Percentiles rank a stretch among this genome's conserved stretches.
Evolutionary conservation across 1,140 invertebrate genomes (phyloP).

Genomic region (Zaprionus nigranus): DNA sequence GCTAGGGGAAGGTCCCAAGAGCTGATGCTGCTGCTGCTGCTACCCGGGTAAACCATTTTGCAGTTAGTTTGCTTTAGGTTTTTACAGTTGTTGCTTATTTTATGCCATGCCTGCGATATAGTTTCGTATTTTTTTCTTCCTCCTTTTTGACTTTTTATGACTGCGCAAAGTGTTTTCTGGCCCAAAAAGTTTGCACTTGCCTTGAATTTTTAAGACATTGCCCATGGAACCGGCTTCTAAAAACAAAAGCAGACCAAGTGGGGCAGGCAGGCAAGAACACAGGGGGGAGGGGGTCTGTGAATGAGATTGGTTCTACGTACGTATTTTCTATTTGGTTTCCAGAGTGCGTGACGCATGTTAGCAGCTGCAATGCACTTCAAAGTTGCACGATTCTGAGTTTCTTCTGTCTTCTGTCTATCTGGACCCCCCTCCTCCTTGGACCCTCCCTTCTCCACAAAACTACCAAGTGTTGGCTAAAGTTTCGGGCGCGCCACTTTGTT

Average conservation of each 20-base stretch:
- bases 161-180: conserved; percentile 70
- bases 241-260: conserved; percentile 53
- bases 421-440: not conserved
- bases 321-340: conserved; percentile 17
- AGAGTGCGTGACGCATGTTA: conserved; percentile 74
- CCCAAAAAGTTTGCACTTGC: conserved; percentile 63
- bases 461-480: conserved; percentile 74
- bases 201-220: conserved; percentile 50
- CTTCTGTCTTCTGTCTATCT: conserved; percentile 31
- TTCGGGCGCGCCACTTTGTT: conserved; percentile 73
- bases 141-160: conserved; percentile 64
- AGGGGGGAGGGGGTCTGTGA: not conserved
- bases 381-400: conserved; percentile 47
- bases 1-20: conserved; percentile 13
- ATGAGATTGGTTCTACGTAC: conserved; percentile 1
- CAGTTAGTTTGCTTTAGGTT: conserved; percentile 75
- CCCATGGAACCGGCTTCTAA: conserved; percentile 20
- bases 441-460: conserved; percentile 8
- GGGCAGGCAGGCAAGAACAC: not conserved
- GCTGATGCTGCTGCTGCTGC: not conserved
- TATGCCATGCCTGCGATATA: conserved; percentile 66
- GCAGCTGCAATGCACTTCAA: conserved; percentile 68
- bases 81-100: conserved; percentile 70
- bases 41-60: conserved; percentile 65
- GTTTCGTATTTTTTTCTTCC: conserved; percentile 20